Conservation (phyloP, 2,113 vertebrate genomes). For the Atherinomorus stipes region DNA sequence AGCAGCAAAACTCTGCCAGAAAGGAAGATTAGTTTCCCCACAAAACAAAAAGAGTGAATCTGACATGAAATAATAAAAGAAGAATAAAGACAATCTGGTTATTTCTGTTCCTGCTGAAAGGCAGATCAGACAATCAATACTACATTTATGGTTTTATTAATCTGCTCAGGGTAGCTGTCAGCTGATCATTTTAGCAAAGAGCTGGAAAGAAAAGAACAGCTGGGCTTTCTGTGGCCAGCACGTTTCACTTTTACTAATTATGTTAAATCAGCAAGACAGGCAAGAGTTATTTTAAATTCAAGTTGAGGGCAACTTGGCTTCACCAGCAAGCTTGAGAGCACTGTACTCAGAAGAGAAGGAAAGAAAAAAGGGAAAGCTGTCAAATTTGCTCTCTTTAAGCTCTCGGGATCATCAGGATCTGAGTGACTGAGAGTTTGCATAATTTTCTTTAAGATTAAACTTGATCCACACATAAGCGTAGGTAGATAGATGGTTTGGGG, state of each 20-base stretch:
- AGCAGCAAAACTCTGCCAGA: background rate
- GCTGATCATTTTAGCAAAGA: background rate
- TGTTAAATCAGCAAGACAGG: background rate
- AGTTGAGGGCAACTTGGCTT: background rate
- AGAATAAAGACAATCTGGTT: background rate
- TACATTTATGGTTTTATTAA: background rate
- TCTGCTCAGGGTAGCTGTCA: background rate
- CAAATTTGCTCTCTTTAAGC: too few relatives aligned
- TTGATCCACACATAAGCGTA: too few relatives aligned
- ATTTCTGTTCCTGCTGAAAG: background rate
- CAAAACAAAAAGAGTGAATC: background rate
- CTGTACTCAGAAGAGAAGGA: too few relatives aligned
- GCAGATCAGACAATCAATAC: conserved; percentile 15
- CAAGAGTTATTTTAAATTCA: background rate
- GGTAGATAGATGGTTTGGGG: too few relatives aligned
- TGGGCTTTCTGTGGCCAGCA: background rate
- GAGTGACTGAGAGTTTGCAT: too few relatives aligned
- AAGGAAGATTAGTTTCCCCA: background rate
- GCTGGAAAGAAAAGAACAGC: background rate
- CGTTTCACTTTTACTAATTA: conserved; percentile 7
- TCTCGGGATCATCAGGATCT: too few relatives aligned
- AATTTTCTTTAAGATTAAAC: too few relatives aligned
- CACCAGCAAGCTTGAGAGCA: too few relatives aligned
- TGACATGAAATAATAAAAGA: background rate
- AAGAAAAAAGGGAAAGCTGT: too few relatives aligned